These are phyloP conservation scores for Euproctis similis DNA, from an alignment of 2,888 invertebrate genomes.

Conservation along the genomic window DNA sequence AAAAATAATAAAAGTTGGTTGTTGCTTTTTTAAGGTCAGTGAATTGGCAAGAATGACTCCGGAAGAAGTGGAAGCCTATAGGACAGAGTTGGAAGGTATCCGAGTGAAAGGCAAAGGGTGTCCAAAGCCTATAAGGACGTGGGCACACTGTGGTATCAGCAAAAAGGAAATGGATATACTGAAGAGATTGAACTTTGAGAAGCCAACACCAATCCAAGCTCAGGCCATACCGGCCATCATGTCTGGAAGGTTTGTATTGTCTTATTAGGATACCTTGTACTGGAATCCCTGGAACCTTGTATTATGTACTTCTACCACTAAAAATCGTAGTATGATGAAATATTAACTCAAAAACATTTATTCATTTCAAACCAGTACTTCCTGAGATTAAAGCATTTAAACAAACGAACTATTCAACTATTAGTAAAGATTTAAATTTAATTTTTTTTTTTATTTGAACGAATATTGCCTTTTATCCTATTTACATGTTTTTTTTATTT, in stretches of 20 bases:
- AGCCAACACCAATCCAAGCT: slow-evolving; percentile 98
- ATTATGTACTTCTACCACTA: too few species aligned
- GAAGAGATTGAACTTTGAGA: slow-evolving; percentile 93
- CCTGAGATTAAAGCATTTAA: too few species aligned
- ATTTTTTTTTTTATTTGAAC: slow-evolving; percentile 13
- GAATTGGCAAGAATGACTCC: slow-evolving; percentile 94
- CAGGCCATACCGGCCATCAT: slow-evolving; percentile 98
- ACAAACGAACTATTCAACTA: too few species aligned
- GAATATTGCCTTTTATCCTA: too few species aligned
- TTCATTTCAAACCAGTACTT: too few species aligned
- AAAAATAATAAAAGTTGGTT: too few species aligned
- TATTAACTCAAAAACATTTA: too few species aligned
- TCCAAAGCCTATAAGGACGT: slow-evolving; percentile 95
- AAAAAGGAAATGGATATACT: slow-evolving; percentile 95
- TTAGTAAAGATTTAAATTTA: too few species aligned
- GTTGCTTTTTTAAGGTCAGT: slow-evolving; percentile 81
- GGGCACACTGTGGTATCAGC: slow-evolving; percentile 99
- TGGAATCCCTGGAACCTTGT: too few species aligned
- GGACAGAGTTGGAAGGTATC: slow-evolving; percentile 94
- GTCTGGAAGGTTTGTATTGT: slow-evolving; percentile 87
- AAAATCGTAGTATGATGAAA: too few species aligned
- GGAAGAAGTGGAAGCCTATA: slow-evolving; percentile 89
- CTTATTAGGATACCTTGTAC: too few species aligned
- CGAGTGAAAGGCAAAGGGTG: slow-evolving; percentile 97
- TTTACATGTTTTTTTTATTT: neutral